A percentile compares a stretch with the other conserved stretches of the same genome.
phyloP scores from a whole-genome alignment of 1,140 invertebrate species.

The Phymorhynchus buccinoides region DNA sequence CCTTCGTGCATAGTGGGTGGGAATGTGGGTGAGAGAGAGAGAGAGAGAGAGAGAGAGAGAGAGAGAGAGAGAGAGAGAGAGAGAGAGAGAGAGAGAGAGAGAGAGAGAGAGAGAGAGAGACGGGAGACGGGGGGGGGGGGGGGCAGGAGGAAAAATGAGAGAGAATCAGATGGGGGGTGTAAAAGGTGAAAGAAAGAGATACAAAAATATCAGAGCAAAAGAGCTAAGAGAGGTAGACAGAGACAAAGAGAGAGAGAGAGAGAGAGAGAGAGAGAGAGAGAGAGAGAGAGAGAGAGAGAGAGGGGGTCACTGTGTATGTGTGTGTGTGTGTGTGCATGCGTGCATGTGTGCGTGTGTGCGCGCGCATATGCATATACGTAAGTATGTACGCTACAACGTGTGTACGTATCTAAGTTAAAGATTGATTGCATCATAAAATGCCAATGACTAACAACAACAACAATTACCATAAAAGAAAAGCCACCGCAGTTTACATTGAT shows the following conservation, averaged over 20 bases:
- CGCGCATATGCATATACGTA: too few relatives aligned
- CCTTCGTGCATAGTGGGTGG: neutral
- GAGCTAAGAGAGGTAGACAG: neutral
- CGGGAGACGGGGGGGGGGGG: neutral
- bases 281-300: conserved; percentile 1
- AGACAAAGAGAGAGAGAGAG: conserved; percentile 6
- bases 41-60: neutral
- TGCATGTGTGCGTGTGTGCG: neutral
- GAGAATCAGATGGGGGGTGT: neutral
- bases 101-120: neutral
- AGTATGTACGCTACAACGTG: too few relatives aligned
- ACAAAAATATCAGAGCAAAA: neutral
- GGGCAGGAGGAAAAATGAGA: neutral
- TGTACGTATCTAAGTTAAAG: too few relatives aligned
- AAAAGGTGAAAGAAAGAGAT: neutral
- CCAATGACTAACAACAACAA: too few relatives aligned
- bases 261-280: neutral
- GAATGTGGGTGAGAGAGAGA: neutral
- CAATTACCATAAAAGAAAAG: too few relatives aligned
- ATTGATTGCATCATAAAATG: too few relatives aligned
- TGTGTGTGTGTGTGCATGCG: too few relatives aligned
- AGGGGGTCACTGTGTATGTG: too few relatives aligned
- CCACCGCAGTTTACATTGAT: too few relatives aligned
- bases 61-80: neutral
- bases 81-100: neutral